Evolutionary conservation across 2,113 vertebrate species (phyloP).

Genomic region (Semnornis frantzii): DNA sequence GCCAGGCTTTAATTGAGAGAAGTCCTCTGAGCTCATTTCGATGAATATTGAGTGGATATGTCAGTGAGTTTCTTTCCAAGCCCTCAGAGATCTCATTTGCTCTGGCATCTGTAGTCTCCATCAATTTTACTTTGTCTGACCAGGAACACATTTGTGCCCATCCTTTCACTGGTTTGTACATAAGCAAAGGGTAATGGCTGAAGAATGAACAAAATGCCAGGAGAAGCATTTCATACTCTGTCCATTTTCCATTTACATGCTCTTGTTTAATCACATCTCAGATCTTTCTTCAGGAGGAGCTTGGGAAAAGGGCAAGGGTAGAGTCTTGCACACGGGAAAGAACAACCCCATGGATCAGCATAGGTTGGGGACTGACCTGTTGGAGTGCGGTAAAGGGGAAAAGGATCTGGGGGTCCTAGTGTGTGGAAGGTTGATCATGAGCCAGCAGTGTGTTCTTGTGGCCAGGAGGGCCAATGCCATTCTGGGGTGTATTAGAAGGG

Average conservation of each 20-base stretch:
- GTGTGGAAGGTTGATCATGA: too few species aligned
- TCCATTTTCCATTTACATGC: background rate
- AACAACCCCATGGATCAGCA: too few species aligned
- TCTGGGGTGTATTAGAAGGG: too few species aligned
- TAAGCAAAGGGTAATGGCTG: background rate
- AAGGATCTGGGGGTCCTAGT: too few species aligned
- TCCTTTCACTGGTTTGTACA: background rate
- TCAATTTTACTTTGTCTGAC: constrained; percentile 14
- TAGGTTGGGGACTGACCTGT: too few species aligned
- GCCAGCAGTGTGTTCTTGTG: too few species aligned
- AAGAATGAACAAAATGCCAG: background rate
- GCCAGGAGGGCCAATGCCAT: too few species aligned
- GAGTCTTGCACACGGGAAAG: too few species aligned
- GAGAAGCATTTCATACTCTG: background rate
- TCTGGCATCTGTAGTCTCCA: background rate
- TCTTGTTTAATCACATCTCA: background rate
- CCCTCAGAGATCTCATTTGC: constrained; percentile 34
- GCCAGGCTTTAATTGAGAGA: background rate
- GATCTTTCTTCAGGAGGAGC: background rate
- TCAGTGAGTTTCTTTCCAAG: background rate
- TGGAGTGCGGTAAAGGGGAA: too few species aligned
- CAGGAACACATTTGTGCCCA: background rate
- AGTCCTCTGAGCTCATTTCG: background rate
- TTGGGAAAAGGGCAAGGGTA: background rate
- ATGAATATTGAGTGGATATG: constrained; percentile 16